A percentile compares a stretch with the other conserved stretches of the same genome.
These are phyloP conservation scores for Chroicocephalus ridibundus DNA, from an alignment of 2,113 vertebrate genomes.

Conservation along the genomic window DNA sequence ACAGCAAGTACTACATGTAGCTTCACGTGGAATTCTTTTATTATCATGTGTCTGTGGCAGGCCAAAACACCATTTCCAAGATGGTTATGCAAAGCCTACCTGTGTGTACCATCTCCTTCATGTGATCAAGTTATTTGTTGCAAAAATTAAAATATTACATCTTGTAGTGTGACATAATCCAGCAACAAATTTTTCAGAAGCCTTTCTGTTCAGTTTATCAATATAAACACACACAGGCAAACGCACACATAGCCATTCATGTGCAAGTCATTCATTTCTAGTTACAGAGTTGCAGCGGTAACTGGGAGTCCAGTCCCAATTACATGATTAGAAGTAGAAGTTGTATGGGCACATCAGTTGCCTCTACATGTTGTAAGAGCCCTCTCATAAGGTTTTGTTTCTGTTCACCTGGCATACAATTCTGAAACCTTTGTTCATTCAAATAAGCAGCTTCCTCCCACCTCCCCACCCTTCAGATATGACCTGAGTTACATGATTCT, in stretches of 20 bases:
- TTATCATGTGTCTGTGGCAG: not conserved
- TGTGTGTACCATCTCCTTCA: not conserved
- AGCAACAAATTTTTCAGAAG: not conserved
- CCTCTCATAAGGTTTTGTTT: not conserved
- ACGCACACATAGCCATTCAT: not conserved
- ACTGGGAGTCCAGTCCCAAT: not conserved
- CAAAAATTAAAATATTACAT: not conserved
- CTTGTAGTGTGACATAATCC: not conserved
- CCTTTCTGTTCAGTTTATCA: not conserved
- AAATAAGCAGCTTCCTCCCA: not conserved
- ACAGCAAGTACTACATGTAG: not conserved
- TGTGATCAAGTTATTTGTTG: not conserved
- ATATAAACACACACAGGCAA: rapidly evolving
- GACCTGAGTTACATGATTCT: not conserved
- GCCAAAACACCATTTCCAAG: not conserved
- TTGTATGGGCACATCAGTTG: not conserved
- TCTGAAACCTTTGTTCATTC: not conserved
- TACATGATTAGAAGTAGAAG: not conserved
- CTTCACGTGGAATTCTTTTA: not conserved
- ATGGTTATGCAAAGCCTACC: not conserved
- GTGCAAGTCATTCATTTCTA: not conserved
- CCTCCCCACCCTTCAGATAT: not conserved
- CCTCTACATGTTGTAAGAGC: not conserved
- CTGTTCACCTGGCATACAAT: not conserved
- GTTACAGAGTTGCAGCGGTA: not conserved